A percentile compares a stretch with the other conserved stretches of the same genome.
Evolutionary conservation across 2,113 vertebrate genomes (phyloP).

Genomic region (Corythornis madagascariensis): DNA sequence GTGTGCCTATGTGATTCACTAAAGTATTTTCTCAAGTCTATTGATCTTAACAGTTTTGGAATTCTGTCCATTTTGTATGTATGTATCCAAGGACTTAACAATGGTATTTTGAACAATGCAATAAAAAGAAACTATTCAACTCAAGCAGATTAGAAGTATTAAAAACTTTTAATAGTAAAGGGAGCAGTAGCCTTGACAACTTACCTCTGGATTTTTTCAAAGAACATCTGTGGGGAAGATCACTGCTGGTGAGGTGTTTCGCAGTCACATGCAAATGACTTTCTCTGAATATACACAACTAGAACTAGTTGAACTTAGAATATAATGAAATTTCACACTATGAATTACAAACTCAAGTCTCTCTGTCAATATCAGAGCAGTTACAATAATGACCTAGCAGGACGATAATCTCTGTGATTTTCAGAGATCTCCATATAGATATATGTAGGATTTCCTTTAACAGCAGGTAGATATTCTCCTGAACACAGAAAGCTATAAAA

Average conservation of each 20-base stretch:
- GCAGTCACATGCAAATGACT: accelerated
- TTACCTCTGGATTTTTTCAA: background rate
- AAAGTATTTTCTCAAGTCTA: background rate
- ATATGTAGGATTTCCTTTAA: background rate
- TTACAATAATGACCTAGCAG: no score
- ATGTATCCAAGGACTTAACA: background rate
- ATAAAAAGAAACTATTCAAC: background rate
- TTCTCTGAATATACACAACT: background rate
- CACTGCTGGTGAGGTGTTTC: background rate
- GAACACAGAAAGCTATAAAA: background rate
- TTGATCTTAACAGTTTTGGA: background rate
- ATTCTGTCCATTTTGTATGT: background rate
- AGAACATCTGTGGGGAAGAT: background rate
- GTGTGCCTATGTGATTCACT: background rate
- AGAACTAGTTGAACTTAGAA: background rate
- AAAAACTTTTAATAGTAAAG: background rate
- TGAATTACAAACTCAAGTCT: background rate
- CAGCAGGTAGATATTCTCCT: background rate
- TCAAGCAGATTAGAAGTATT: background rate
- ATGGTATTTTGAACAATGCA: background rate
- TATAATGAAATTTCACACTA: background rate
- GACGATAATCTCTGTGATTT: background rate
- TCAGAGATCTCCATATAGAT: background rate
- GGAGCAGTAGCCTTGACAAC: accelerated
- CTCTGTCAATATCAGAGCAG: background rate